Base-by-base conservation (phyloP, 2,888 invertebrate genomes). In the Morpho achilles region DNA sequence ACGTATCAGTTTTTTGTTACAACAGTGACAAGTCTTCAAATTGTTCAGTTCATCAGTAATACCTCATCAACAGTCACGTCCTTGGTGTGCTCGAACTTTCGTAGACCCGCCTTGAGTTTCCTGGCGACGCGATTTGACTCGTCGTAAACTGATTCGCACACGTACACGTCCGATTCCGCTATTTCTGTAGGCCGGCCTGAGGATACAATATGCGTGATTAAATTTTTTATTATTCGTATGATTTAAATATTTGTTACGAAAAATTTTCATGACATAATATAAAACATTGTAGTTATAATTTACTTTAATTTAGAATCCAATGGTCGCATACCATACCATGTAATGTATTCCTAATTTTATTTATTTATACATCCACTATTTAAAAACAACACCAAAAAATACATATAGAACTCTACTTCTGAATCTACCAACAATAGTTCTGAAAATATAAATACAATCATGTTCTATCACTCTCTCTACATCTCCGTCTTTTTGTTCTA, bases 151-250 rank as follows among this genome's bases (percentile, higher is more conserved):
- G 96, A 96, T 77, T 98, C 97, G 79, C 98, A 98, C 50, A 99
- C 94, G 79, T 93, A 99, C 1, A 99, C 94, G 82, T 99, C 98
- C 60, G 93, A 93, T 83, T 99, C 99, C 0, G 95, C 91, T 63
- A 99, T 95, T 91, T 99, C 99, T 0, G 99, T 99, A 50, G 96
- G 96, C 9, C 99, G 95, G 82, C 94, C 97, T 97, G 77, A n/a
- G 72, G 56, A 45, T 60, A 67, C 9, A 47, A 39, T 48, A 8
- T 39, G 6, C 39, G 7, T 39, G 10, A 9, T 2, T n/a, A 6
- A 9, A 2, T 6, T 1, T 16, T 16, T 16, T 1, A 16, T 16
- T 16, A 16, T 16, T 16, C 16, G 16, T 16, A 16, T 16, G 16
- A 16, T 16, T 16, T 16, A 16, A 16, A 16, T 16, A 16, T 16